A percentile compares a stretch with the other conserved stretches of the same genome.
Evolutionary conservation across 2,113 vertebrate species (phyloP).

Genomic region (Mus pahari): DNA sequence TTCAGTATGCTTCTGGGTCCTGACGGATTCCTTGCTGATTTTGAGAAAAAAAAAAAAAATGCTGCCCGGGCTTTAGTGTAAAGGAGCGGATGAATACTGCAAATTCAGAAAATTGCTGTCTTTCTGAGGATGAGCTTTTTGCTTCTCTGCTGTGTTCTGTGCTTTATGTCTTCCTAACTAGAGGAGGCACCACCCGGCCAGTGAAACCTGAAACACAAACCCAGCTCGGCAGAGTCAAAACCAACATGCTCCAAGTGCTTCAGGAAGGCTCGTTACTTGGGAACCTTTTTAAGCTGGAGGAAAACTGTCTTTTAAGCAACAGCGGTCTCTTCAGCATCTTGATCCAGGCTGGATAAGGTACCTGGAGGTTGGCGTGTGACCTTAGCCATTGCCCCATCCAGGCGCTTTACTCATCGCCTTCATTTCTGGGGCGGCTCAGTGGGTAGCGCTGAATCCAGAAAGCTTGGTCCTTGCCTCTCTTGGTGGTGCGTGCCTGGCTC

Average conservation of each 20-base stretch:
- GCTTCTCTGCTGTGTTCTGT: constrained; percentile 23
- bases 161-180: constrained; percentile 27
- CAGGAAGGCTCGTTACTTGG: constrained; percentile 41
- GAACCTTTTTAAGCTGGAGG: not conserved
- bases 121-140: not conserved
- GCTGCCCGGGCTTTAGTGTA: not conserved
- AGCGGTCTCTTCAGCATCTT: not conserved
- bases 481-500: not conserved
- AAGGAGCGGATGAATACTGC: not conserved
- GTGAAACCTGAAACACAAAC: constrained; percentile 4
- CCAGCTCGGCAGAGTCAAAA: constrained; percentile 9
- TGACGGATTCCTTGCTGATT: constrained; percentile 42
- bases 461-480: not conserved
- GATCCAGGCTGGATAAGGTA: not conserved
- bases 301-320: constrained; percentile 42
- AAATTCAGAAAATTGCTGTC: constrained; percentile 8
- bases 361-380: not conserved
- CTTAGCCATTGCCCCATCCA: not conserved
- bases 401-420: not conserved
- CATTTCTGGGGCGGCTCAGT: not conserved
- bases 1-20: not conserved
- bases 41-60: constrained; percentile 26
- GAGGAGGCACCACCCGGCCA: not conserved
- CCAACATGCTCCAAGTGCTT: constrained; percentile 29
- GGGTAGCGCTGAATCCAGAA: not conserved